These are phyloP conservation scores for Zaprionus inermis DNA, from an alignment of 1,140 invertebrate genomes.

Conservation along the genomic window DNA sequence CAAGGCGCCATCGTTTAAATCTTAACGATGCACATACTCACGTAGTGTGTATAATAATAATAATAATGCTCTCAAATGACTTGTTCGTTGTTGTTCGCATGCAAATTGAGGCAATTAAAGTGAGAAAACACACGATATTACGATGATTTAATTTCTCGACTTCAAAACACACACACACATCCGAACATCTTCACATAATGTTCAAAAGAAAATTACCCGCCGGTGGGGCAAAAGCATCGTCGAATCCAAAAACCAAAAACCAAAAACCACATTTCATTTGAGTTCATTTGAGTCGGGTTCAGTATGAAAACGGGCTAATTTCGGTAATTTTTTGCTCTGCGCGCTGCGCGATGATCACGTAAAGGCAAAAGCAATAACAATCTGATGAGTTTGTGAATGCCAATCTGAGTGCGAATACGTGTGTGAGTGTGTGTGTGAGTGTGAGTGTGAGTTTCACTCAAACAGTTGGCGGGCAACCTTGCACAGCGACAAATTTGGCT, in stretches of 20 bases:
- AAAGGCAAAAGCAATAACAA: constrained; percentile 16
- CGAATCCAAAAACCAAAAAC: background rate
- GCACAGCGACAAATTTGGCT: constrained; percentile 74
- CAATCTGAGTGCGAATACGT: constrained; percentile 8
- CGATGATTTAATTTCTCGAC: constrained; percentile 74
- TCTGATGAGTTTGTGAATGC: constrained; percentile 20
- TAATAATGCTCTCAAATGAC: constrained; percentile 46
- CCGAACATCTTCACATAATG: constrained; percentile 4
- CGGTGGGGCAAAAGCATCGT: constrained; percentile 37
- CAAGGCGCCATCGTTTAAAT: constrained; percentile 47
- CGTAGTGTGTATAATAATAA: background rate
- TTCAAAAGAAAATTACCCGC: constrained; percentile 39
- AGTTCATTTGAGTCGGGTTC: constrained; percentile 34
- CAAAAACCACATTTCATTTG: constrained; percentile 44
- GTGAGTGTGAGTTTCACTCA: constrained; percentile 17
- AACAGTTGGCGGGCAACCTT: constrained; percentile 56
- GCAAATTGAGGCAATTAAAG: constrained; percentile 81
- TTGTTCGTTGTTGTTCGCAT: constrained; percentile 56
- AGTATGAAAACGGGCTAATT: constrained; percentile 54
- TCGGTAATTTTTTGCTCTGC: no score
- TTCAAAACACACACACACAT: background rate
- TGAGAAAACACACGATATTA: constrained; percentile 71
- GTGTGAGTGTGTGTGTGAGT: constrained; percentile 3
- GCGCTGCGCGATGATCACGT: constrained; percentile 40
- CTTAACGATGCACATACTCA: constrained; percentile 24